phyloP scores from a whole-genome alignment of 2,113 vertebrate species.

The Tetrax tetrax region DNA sequence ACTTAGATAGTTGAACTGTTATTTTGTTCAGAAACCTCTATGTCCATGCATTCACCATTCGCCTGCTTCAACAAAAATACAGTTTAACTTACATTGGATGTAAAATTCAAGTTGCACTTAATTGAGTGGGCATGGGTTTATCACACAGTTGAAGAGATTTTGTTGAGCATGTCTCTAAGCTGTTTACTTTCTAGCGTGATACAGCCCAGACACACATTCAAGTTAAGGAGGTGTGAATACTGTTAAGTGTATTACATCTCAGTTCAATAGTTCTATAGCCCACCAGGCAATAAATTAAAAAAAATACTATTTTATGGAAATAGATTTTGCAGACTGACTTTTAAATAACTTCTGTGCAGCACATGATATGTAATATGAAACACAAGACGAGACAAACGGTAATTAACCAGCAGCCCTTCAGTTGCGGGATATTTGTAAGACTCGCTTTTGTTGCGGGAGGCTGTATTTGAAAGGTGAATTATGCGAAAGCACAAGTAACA shows the following conservation, averaged over 20 bases:
- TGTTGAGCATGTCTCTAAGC: neutral
- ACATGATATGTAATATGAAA: fast-evolving
- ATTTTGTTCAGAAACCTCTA: neutral
- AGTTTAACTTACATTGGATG: neutral
- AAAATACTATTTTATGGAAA: neutral
- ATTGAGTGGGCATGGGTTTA: neutral
- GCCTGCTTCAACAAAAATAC: neutral
- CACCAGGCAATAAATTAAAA: no score
- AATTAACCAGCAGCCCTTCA: neutral
- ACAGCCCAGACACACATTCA: neutral
- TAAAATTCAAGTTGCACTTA: neutral
- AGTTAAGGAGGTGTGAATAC: neutral
- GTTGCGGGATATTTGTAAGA: fast-evolving
- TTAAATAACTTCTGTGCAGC: neutral
- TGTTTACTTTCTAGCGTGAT: neutral
- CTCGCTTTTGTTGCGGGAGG: fast-evolving
- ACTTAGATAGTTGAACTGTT: neutral
- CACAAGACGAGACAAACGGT: fast-evolving
- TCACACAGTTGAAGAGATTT: neutral
- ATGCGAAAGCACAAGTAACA: fast-evolving
- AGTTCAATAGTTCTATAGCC: neutral
- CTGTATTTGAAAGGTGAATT: no score
- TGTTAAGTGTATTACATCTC: fast-evolving
- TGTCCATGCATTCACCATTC: neutral
- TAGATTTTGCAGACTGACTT: neutral